Percentiles rank a stretch among this genome's conserved stretches.
phyloP scores from a whole-genome alignment of 2,797 vertebrate species.

The Cheirogaleus major region DNA sequence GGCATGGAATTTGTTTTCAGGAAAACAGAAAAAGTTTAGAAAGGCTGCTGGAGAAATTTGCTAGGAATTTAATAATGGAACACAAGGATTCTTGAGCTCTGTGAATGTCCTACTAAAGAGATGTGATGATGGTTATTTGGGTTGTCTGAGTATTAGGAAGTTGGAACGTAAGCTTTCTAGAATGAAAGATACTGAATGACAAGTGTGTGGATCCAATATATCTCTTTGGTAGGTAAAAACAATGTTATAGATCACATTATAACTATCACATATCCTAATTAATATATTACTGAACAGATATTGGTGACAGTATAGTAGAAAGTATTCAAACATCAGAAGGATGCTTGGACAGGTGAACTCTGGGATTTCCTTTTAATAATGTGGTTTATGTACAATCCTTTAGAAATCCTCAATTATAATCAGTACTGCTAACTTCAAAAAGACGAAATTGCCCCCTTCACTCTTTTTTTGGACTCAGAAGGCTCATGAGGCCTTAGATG shows the following conservation, averaged over 20 bases:
- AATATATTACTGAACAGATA: background rate
- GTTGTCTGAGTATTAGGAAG: background rate
- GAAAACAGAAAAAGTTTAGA: slow-evolving; percentile 24
- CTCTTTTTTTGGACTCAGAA: background rate
- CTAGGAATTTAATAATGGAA: slow-evolving; percentile 17
- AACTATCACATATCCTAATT: background rate
- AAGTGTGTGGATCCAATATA: background rate
- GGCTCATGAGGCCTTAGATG: background rate
- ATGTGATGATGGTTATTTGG: background rate
- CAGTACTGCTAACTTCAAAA: background rate
- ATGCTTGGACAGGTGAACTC: background rate
- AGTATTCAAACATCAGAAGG: background rate
- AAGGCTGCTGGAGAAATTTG: slow-evolving; percentile 17
- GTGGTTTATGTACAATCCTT: background rate
- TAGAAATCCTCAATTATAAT: background rate
- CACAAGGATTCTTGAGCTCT: background rate
- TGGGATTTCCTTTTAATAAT: background rate
- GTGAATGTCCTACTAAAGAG: background rate
- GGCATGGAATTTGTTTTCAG: slow-evolving; percentile 22
- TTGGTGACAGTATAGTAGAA: background rate
- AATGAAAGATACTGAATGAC: background rate
- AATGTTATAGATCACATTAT: background rate
- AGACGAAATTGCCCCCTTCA: background rate
- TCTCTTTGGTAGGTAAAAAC: slow-evolving; percentile 2
- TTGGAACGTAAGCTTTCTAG: background rate